A percentile compares a stretch with the other conserved stretches of the same genome.
phyloP scores from a whole-genome alignment of 1,140 invertebrate genomes.

The Proales similis region DNA sequence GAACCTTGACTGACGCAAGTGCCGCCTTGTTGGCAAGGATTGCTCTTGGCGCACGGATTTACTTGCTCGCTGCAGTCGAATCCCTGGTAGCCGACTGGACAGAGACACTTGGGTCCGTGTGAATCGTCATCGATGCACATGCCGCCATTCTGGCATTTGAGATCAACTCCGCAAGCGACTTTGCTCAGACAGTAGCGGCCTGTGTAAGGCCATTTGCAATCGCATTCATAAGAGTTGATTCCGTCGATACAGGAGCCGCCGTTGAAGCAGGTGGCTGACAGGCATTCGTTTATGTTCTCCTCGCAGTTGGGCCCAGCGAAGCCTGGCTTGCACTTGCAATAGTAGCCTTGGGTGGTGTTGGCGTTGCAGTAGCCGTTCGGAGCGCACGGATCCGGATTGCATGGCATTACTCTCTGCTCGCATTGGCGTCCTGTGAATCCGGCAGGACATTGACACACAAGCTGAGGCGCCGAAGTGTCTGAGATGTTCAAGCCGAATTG shows the following conservation, averaged over 20 bases:
- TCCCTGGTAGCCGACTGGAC: constrained; percentile 30
- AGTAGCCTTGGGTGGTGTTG: constrained; percentile 40
- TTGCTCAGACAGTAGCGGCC: constrained; percentile 16
- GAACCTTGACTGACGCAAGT: background rate
- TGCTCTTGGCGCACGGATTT: constrained; percentile 5
- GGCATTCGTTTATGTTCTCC: constrained; percentile 74
- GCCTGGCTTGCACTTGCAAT: constrained; percentile 77
- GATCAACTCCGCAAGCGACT: background rate
- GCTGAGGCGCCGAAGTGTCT: background rate
- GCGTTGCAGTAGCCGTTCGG: constrained; percentile 44
- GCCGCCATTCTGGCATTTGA: constrained; percentile 14
- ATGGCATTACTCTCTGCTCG: constrained; percentile 24
- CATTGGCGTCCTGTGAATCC: constrained; percentile 40
- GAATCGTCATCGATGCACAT: constrained; percentile 60
- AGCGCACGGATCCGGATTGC: constrained; percentile 26
- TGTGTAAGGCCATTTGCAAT: constrained; percentile 18
- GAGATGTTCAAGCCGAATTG: constrained; percentile 4
- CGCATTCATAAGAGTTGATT: constrained; percentile 62
- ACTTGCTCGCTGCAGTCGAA: constrained; percentile 32
- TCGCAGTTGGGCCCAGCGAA: constrained; percentile 79
- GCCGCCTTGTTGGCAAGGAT: background rate
- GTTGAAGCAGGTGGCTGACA: constrained; percentile 81
- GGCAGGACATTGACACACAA: constrained; percentile 39
- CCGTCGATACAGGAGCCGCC: constrained; percentile 77
- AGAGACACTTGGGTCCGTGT: constrained; percentile 41